Evolutionary conservation across 2,888 invertebrate species (phyloP), one percentile per base, ranked within the genome.

Genomic region (Psylliodes chrysocephalus): DNA sequence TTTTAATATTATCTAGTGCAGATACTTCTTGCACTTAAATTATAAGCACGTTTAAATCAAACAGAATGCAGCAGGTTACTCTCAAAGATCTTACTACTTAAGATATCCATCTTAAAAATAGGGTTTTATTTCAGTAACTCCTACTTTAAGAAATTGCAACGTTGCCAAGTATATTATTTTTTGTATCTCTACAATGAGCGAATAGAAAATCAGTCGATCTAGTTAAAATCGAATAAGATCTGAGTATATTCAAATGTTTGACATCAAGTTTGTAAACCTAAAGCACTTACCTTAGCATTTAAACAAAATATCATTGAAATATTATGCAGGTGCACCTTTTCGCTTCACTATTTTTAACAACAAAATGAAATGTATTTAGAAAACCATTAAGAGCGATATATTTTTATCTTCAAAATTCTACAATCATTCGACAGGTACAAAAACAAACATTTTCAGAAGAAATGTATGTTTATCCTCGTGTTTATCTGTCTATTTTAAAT

Each of bases 41-140:
- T n/a, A n/a, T n/a, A n/a, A n/a, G n/a, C n/a, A n/a, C n/a, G n/a
- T n/a, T n/a, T n/a, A n/a, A n/a, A n/a, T n/a, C n/a, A n/a, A n/a
- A n/a, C n/a, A 33, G 14, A 38, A 38, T 38, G 38, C 5, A 38
- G 15, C 15, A 42, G 44, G 18, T 18, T 10, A n/a, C 55, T 30
- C n/a, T 18, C 30, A 19, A 46, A 56, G n/a, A 30, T 51, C 19
- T 51, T 17, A 15, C 44, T 42, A 40, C 8, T 25, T 14, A 12
- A 19, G 30, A 42, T 1, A 40, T 42, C 55, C 5, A 30, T 42
- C 14, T 60, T 60, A 33, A 60, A 59, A 47, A 51, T 40, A 49
- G 38, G 42, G 59, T 49, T 60, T 51, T 55, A 55, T 55, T 60
- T 60, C 30, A 40, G 51, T 51, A 51, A 60, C 51, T 47, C 30